Evolutionary conservation across 2,888 invertebrate species (phyloP), one percentile per base, ranked within the genome.

Genomic region (Eupithecia abbreviata): DNA sequence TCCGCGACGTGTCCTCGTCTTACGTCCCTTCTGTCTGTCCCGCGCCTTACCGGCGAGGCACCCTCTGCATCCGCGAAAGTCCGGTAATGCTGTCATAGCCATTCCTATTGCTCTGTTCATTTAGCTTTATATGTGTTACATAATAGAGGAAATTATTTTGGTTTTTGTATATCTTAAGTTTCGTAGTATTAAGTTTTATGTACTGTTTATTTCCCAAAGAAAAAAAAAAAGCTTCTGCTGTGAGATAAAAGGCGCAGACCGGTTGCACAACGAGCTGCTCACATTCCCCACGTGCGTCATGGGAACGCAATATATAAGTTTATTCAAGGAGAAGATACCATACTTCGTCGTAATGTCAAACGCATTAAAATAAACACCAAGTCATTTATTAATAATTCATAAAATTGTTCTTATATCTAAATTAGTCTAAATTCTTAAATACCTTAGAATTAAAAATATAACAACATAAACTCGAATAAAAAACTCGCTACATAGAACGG

Each of bases 361-460:
- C 10, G 30, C 30, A 62, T 30, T 30, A 30, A 10, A 10, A 12
- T 62, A 10, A 30, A 62, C 30, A 62, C 12, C 12, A 58, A 4
- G 62, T 12, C 18, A 30, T 62, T 62, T 62, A 62, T 62, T 62
- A 10, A 30, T 62, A 18, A 62, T 62, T 12, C 18, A 62, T 62
- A 12, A 12, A 58, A 62, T 62, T 30, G 30, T 62, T 30, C 18
- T 62, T 62, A 62, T 58, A 62, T 30, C 62, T 30, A 12, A 62
- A 30, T 62, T 62, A 62, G 62, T 30, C 62, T 62, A 30, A 62
- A 62, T 62, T 62, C 30, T 62, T 62, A 62, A 62, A 62, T 62
- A 62, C 62, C 62, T 62, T 62, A 62, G 9, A 30, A 62, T 62
- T 30, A 62, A 30, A 30, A 62, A 30, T 62, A 62, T 30, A 30